Conservation (phyloP, 2,888 invertebrate species). For the Carcina quercana region DNA sequence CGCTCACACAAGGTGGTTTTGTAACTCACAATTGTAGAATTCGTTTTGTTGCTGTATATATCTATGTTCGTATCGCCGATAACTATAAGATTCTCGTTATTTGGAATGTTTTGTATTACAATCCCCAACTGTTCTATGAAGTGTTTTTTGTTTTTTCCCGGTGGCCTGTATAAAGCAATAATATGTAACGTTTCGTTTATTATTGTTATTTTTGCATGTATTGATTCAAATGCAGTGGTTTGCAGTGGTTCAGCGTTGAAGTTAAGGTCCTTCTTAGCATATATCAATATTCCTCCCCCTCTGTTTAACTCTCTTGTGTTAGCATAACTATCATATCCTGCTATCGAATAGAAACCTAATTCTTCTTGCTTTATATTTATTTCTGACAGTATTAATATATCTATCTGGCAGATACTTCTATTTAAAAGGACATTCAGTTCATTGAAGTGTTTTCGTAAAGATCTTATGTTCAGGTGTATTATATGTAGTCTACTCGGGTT, state of each 20-base stretch:
- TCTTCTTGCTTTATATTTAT: neutral
- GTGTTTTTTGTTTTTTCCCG: neutral
- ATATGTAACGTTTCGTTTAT: neutral
- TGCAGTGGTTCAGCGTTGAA: neutral
- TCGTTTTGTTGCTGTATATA: neutral
- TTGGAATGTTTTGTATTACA: neutral
- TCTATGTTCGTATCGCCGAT: neutral
- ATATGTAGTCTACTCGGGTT: neutral
- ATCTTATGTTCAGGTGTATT: slow-evolving; percentile 1
- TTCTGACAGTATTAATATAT: neutral
- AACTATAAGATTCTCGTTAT: neutral
- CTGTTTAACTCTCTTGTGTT: neutral
- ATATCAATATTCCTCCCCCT: neutral
- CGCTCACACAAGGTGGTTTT: slow-evolving; percentile 1
- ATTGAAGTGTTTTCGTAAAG: slow-evolving; percentile 1
- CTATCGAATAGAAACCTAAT: neutral
- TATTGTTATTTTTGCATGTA: neutral
- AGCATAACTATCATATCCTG: neutral
- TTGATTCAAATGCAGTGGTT: neutral
- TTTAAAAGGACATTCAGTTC: neutral
- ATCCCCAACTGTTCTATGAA: neutral
- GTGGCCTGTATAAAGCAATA: neutral
- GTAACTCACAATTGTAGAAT: neutral
- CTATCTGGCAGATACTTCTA: neutral
- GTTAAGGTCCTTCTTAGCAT: neutral